Evolutionary conservation across 1,140 invertebrate species (phyloP), one percentile per base, ranked within the genome.

Genomic region (Aporrectodea caliginosa): DNA sequence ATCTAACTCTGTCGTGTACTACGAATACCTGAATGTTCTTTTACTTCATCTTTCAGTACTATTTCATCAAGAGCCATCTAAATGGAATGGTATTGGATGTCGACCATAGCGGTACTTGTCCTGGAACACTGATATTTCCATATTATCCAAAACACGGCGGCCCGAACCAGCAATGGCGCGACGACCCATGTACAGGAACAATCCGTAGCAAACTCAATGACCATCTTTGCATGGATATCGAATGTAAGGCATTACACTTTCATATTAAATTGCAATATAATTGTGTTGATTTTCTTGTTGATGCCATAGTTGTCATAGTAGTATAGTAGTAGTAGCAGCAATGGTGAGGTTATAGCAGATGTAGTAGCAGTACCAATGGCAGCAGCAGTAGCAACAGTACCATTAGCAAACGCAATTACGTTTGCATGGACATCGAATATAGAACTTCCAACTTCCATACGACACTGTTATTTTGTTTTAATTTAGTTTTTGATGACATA

Each of bases 91-190:
- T 35, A 6, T 43, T 76, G 35, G 75, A 76, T 68, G 33, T 76
- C 1, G 43, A 35, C 16, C 32, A 35, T 58, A 35, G 32, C 14
- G 27, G 29, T n/a, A 29, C 35, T 31, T 29, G 35, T 16, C 33
- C 31, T 14, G 35, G 75, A 32, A 43, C 75, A 27, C n/a, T 29
- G 31, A n/a, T 76, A 0, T 29, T n/a, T n/a, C n/a, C 43, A 29
- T 16, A n/a, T 1, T 80, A 32, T 6, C 0, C 58, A 22, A 1
- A 69, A 32, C 32, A 29, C 12, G 73, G 43, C n/a, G n/a, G 31
- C 22, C 71, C 35, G 12, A 81, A 78, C 43, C 80, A 81, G 58
- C 69, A 73, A 31, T 81, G 80, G 80, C 78, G 68, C 77, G 29
- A 58, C 0, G 76, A 81, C 68, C 58, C 76, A 30, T 32, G 30